Evolutionary conservation across 1,140 invertebrate species (phyloP).

Genomic region (Archegozetes longisetosus): DNA sequence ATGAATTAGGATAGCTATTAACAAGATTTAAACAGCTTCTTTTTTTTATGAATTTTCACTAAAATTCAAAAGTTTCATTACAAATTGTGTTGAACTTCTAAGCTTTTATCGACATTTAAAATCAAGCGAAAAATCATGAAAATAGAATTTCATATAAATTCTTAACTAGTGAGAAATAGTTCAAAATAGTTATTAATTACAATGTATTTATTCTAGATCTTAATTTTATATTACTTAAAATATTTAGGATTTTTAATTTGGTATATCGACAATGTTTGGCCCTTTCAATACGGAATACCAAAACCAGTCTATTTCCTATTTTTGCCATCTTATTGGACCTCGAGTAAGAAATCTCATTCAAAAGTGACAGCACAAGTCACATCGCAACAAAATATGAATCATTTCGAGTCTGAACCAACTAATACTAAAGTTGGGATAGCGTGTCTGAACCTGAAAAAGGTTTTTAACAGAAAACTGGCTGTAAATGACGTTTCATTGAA

Average conservation of each 20-base stretch:
- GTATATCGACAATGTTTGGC: slow-evolving; percentile 26
- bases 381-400: slow-evolving; percentile 15
- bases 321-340: slow-evolving; percentile 35
- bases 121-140: too few species aligned
- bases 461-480: slow-evolving; percentile 37
- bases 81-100: too few species aligned
- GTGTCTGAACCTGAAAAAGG: slow-evolving; percentile 38
- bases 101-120: too few species aligned
- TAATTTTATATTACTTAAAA: too few species aligned
- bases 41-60: too few species aligned
- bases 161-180: too few species aligned
- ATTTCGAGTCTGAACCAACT: slow-evolving; percentile 35
- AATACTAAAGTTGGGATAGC: slow-evolving; percentile 33
- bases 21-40: too few species aligned
- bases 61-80: too few species aligned
- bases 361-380: not conserved
- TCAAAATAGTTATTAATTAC: too few species aligned
- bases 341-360: slow-evolving; percentile 12
- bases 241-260: slow-evolving; percentile 21
- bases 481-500: slow-evolving; percentile 39
- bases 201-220: too few species aligned
- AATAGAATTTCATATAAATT: too few species aligned
- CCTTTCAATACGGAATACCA: slow-evolving; percentile 36
- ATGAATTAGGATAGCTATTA: too few species aligned
- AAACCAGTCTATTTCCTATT: slow-evolving; percentile 36